A percentile compares a stretch with the other conserved stretches of the same genome.
Conservation (phyloP, 2,888 invertebrate genomes). For the Phasia obesa region DNA sequence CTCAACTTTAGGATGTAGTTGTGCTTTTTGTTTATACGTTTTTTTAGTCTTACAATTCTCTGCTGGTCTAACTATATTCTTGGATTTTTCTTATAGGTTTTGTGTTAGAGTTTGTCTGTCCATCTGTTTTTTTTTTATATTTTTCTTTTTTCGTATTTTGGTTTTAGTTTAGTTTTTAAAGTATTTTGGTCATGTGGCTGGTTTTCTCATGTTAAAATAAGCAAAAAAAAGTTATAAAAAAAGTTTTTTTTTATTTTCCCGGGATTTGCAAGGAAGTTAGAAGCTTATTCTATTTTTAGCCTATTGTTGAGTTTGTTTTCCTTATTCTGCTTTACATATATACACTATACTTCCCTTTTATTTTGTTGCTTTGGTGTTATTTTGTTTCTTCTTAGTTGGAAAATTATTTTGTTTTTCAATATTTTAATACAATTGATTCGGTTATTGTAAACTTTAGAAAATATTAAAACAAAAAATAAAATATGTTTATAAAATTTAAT, state of each 20-base stretch:
- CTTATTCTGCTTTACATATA: background rate
- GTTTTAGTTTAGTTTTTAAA: background rate
- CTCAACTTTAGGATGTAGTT: conserved; percentile 14
- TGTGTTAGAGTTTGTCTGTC: background rate
- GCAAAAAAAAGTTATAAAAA: background rate
- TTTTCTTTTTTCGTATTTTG: background rate
- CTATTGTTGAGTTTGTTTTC: conserved; percentile 43
- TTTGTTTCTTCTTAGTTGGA: background rate
- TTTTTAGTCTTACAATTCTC: background rate
- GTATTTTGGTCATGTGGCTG: conserved; percentile 29
- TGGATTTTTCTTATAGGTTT: background rate
- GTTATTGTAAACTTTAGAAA: background rate
- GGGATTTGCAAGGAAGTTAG: conserved; percentile 13
- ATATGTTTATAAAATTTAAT: no score
- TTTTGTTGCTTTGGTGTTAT: conserved; percentile 26
- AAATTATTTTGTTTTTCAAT: conserved; percentile 43
- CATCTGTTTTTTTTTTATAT: background rate
- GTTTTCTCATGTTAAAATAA: conserved; percentile 8
- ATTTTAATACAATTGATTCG: conserved; percentile 30
- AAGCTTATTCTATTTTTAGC: conserved; percentile 30
- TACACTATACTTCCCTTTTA: conserved; percentile 43
- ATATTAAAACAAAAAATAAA: background rate
- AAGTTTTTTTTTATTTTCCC: conserved; percentile 34
- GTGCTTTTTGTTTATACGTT: background rate
- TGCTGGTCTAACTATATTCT: background rate